These are phyloP conservation scores for Phalacrocorax pelagicus DNA, from an alignment of 2,113 vertebrate species.

Conservation along the genomic window DNA sequence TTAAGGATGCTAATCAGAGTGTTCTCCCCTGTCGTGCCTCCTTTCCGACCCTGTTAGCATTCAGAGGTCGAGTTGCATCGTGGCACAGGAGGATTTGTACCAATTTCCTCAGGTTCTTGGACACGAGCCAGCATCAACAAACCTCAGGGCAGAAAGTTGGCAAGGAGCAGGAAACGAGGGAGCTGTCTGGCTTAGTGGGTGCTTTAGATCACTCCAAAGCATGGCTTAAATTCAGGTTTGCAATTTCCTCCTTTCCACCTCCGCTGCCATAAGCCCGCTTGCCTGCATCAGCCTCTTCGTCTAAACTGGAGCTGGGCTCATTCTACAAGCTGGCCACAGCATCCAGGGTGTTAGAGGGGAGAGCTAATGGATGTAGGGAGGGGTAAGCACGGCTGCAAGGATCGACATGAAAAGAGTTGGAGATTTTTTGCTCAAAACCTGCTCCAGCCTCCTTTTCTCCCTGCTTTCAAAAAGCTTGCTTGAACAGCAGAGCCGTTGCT, in stretches of 20 bases:
- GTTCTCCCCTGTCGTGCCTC: neutral
- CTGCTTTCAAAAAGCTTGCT: neutral
- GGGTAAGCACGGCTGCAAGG: neutral
- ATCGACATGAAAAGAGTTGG: fast-evolving
- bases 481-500: neutral
- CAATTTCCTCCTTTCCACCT: conserved; percentile 14
- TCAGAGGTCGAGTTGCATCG: neutral
- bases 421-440: neutral
- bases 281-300: neutral
- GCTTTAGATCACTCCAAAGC: neutral
- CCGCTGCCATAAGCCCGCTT: fast-evolving
- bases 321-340: fast-evolving
- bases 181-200: neutral
- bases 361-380: neutral
- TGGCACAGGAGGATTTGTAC: neutral
- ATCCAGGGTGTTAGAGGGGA: neutral
- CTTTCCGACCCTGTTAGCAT: neutral
- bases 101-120: neutral
- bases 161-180: neutral
- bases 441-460: neutral
- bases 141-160: neutral
- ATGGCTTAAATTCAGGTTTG: neutral
- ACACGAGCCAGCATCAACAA: neutral
- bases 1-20: fast-evolving
- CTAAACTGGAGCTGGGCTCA: neutral